Percentiles rank a stretch among this genome's conserved stretches.
These are phyloP conservation scores for Loriculus beryllinus DNA, from an alignment of 2,797 vertebrate species.

Conservation along the genomic window DNA sequence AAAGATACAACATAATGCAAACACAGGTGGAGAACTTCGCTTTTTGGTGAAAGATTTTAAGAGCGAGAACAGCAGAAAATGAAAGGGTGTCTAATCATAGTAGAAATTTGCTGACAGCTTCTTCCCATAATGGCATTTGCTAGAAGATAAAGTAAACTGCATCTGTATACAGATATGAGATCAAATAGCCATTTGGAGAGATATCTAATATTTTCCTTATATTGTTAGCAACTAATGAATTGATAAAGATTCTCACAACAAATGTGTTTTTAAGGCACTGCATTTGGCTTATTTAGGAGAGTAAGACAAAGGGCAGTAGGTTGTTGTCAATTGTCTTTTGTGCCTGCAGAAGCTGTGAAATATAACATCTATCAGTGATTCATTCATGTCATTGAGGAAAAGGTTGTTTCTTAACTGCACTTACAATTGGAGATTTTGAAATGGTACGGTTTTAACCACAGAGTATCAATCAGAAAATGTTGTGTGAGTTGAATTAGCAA, in stretches of 20 bases:
- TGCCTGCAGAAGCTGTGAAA: neutral
- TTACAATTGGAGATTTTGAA: neutral
- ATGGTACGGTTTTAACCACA: neutral
- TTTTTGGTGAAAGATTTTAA: conserved; percentile 70
- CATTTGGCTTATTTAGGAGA: neutral
- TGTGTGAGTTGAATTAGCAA: neutral
- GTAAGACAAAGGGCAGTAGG: neutral
- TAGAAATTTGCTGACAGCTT: neutral
- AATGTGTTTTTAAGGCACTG: neutral
- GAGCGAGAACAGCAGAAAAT: neutral
- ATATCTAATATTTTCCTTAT: neutral
- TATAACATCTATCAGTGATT: neutral
- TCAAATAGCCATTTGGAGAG: neutral
- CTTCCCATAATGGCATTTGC: neutral
- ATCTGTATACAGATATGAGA: neutral
- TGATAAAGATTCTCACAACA: neutral
- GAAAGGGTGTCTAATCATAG: conserved; percentile 1
- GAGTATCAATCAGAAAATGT: neutral
- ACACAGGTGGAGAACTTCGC: conserved; percentile 51
- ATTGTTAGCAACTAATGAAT: neutral
- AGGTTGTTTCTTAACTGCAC: neutral
- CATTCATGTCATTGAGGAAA: neutral
- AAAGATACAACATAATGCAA: conserved; percentile 16
- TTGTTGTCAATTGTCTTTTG: neutral
- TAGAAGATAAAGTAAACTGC: neutral